A percentile compares a stretch with the other conserved stretches of the same genome.
Evolutionary conservation across 2,797 vertebrate species (phyloP).

Genomic region (Anolis apletophallus): DNA sequence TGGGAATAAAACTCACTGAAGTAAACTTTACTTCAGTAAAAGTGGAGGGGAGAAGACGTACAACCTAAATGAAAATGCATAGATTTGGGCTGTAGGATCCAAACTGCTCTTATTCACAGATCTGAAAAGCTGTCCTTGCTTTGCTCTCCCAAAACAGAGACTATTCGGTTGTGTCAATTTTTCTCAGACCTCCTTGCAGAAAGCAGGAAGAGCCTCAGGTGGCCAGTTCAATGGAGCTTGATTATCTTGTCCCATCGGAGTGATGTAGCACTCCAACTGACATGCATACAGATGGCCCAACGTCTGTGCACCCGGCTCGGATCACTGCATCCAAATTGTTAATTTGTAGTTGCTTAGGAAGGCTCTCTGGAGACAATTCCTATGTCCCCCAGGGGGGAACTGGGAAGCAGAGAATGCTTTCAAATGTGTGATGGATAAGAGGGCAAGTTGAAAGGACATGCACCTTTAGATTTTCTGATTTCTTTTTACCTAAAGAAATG

Average conservation of each 20-base stretch:
- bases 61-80: neutral
- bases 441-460: neutral
- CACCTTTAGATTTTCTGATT: neutral
- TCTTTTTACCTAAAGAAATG: neutral
- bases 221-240: slow-evolving; percentile 21
- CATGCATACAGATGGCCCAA: slow-evolving; percentile 27
- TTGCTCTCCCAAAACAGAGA: slow-evolving; percentile 1
- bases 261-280: slow-evolving; percentile 20
- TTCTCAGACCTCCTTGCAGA: neutral
- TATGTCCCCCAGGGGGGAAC: neutral
- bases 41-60: neutral
- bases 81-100: neutral
- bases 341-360: slow-evolving; percentile 17
- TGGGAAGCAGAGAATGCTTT: neutral
- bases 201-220: slow-evolving; percentile 12
- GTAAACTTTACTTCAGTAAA: no score
- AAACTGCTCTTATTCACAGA: neutral
- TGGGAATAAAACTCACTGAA: neutral
- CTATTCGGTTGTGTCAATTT: neutral
- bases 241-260: slow-evolving; percentile 26
- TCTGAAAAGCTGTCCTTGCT: neutral
- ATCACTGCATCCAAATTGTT: slow-evolving; percentile 30
- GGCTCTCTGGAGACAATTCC: neutral
- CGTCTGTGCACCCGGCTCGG: neutral
- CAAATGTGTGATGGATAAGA: neutral